phyloP scores from a whole-genome alignment of 2,113 vertebrate species.

The Equus quagga region DNA sequence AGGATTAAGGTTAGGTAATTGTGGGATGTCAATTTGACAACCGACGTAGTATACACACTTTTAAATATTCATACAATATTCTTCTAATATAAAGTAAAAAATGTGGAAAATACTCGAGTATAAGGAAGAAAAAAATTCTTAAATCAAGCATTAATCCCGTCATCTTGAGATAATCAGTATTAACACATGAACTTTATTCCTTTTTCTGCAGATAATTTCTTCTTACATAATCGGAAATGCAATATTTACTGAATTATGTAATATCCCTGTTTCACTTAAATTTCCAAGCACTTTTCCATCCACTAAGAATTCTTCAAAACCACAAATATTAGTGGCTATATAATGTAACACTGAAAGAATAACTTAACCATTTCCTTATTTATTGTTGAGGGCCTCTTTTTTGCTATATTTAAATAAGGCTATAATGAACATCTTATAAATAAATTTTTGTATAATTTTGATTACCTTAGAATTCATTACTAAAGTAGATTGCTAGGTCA shows the following conservation, averaged over 20 bases:
- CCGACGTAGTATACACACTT: background rate
- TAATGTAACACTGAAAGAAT: background rate
- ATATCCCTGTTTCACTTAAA: background rate
- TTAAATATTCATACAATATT: background rate
- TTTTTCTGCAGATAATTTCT: background rate
- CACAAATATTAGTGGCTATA: background rate
- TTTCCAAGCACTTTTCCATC: slow-evolving; percentile 7
- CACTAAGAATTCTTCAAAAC: slow-evolving; percentile 40
- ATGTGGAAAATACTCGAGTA: background rate
- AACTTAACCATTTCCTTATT: background rate
- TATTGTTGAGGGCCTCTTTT: background rate
- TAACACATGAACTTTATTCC: background rate
- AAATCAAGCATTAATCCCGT: background rate
- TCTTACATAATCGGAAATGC: background rate
- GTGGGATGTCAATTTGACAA: background rate
- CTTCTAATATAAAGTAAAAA: background rate
- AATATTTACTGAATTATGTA: slow-evolving; percentile 9
- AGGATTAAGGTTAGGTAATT: background rate
- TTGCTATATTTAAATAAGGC: background rate
- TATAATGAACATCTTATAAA: background rate
- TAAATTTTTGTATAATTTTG: background rate
- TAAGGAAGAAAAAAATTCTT: background rate
- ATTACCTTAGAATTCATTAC: slow-evolving; percentile 54
- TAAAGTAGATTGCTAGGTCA: slow-evolving; percentile 21
- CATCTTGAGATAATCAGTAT: background rate